Evolutionary conservation across 2,888 invertebrate species (phyloP).

Genomic region (Pterostichus madidus): DNA sequence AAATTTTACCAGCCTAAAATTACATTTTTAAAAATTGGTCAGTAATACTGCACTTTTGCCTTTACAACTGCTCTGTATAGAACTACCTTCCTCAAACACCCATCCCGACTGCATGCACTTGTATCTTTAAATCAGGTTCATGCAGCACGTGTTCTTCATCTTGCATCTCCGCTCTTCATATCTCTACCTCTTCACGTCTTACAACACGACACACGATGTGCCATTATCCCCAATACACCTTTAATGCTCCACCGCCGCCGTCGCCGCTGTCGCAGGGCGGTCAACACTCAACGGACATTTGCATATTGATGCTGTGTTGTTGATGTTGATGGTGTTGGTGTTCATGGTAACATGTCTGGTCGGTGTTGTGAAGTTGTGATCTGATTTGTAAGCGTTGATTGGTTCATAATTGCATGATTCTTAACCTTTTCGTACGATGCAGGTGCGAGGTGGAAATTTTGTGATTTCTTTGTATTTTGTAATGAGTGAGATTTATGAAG

Average conservation of each 20-base stretch:
- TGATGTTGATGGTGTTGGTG: conserved; percentile 13
- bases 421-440: not conserved
- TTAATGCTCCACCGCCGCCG: not conserved
- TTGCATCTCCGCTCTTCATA: conserved; percentile 2
- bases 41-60: too few relatives aligned
- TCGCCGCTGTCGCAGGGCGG: conserved; percentile 26
- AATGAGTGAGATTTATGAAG: too few relatives aligned
- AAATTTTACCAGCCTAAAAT: too few relatives aligned
- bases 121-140: conserved; percentile 13
- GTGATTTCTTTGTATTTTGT: not conserved
- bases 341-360: not conserved
- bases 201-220: not conserved
- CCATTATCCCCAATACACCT: conserved; percentile 47
- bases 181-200: not conserved
- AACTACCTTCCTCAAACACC: too few relatives aligned
- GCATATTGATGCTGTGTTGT: conserved; percentile 10
- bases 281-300: conserved; percentile 38
- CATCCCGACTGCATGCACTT: too few relatives aligned
- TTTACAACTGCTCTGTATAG: too few relatives aligned
- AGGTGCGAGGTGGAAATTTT: not conserved
- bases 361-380: conserved; percentile 2
- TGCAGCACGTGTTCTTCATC: conserved; percentile 30
- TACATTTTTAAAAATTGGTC: too few relatives aligned
- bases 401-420: not conserved
- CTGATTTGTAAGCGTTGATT: conserved; percentile 13